These are phyloP conservation scores for Drosophila rubida DNA, from an alignment of 2,888 invertebrate species.

Conservation along the genomic window DNA sequence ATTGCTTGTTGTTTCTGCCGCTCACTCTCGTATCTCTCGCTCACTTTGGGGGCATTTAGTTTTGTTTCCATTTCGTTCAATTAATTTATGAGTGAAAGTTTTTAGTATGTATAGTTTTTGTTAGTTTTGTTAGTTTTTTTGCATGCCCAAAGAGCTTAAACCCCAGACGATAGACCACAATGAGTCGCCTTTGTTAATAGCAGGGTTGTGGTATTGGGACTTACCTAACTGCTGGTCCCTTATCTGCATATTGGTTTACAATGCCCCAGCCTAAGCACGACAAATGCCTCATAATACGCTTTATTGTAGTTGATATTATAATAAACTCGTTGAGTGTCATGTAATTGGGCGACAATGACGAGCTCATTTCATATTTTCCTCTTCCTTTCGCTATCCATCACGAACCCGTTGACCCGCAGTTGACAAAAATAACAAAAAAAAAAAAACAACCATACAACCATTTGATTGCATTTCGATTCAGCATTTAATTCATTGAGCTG, in stretches of 20 bases:
- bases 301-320: conserved; percentile 25
- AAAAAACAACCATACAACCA: conserved; percentile 4
- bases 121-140: conserved; percentile 10
- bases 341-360: conserved; percentile 58
- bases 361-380: neutral
- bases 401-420: conserved; percentile 54
- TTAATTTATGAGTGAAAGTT: conserved; percentile 80
- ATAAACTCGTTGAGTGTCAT: conserved; percentile 53
- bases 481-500: conserved; percentile 70
- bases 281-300: conserved; percentile 38
- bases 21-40: neutral
- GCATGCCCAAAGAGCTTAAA: conserved; percentile 53
- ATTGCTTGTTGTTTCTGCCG: conserved; percentile 33
- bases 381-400: neutral
- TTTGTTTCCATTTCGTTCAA: conserved; percentile 56
- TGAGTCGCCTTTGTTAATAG: conserved; percentile 60
- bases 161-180: conserved; percentile 35
- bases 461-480: conserved; percentile 54
- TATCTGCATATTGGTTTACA: conserved; percentile 68
- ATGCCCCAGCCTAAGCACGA: conserved; percentile 33
- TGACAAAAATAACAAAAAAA: conserved; percentile 18
- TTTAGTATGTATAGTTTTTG: conserved; percentile 4
- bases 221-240: conserved; percentile 70
- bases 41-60: conserved; percentile 56
- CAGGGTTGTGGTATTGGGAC: conserved; percentile 34